Evolutionary conservation across 2,888 invertebrate species (phyloP).

Genomic region (Gnatocerus cornutus): DNA sequence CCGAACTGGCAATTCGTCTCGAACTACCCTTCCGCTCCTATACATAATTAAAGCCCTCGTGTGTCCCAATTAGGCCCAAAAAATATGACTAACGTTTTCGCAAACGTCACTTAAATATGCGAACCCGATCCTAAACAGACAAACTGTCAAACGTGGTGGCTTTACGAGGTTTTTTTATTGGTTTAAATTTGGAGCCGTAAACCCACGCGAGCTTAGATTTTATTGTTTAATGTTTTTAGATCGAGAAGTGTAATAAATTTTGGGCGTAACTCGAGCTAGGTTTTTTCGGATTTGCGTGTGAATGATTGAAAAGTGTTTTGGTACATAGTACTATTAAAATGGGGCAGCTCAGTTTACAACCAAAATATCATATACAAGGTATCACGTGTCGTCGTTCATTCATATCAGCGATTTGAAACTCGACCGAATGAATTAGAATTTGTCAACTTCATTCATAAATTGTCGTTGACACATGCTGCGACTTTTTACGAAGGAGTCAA

Average conservation of each 20-base stretch:
- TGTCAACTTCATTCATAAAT: constrained; percentile 50
- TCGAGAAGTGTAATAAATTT: constrained; percentile 39
- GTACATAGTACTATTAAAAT: constrained; percentile 42
- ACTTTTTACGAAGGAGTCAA: constrained; percentile 38
- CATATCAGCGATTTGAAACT: constrained; percentile 52
- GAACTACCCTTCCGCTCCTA: constrained; percentile 19
- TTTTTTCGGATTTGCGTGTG: constrained; percentile 41
- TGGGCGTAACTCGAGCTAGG: constrained; percentile 33
- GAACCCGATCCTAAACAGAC: constrained; percentile 48
- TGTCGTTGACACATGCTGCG: constrained; percentile 38
- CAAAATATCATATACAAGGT: constrained; percentile 57
- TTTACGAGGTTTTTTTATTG: constrained; percentile 30
- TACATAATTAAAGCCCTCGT: constrained; percentile 17
- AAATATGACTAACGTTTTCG: constrained; percentile 40
- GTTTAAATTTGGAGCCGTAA: constrained; percentile 38
- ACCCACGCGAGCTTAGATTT: constrained; percentile 41
- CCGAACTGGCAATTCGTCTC: constrained; percentile 49
- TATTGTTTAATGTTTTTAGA: constrained; percentile 42
- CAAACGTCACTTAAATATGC: constrained; percentile 53
- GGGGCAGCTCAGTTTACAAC: constrained; percentile 55
- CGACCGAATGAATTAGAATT: constrained; percentile 48
- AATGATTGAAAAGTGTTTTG: constrained; percentile 26
- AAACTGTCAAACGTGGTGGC: constrained; percentile 34
- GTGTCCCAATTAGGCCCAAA: constrained; percentile 42
- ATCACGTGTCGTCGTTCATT: constrained; percentile 53